Conservation (phyloP, 1,140 invertebrate species). For the Panagrolaimus sp. region DNA sequence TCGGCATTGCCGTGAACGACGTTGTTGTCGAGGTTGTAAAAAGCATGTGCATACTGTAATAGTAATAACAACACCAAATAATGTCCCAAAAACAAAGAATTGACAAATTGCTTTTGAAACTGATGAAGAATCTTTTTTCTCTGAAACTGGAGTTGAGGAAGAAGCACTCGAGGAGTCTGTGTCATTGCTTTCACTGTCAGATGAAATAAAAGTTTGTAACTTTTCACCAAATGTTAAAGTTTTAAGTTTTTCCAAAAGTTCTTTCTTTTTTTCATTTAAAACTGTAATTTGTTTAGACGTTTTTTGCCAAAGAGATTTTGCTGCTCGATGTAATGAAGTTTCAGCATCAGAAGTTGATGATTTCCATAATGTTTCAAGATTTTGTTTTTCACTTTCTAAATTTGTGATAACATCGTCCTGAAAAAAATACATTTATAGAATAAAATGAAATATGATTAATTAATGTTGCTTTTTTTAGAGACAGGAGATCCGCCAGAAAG, state of each 20-base stretch:
- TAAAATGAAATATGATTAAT: not conserved
- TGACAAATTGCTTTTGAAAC: conserved; percentile 7
- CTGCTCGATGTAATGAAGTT: not conserved
- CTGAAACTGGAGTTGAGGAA: not conserved
- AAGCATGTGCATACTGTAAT: conserved; percentile 11
- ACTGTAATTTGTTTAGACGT: not conserved
- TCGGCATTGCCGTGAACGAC: not conserved
- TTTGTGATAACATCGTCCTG: conserved; percentile 14
- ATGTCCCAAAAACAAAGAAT: conserved; percentile 4
- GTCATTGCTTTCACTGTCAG: not conserved
- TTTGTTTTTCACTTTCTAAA: not conserved
- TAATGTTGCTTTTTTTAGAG: not conserved
- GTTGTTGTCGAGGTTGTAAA: not conserved
- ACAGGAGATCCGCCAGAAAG: too few species aligned
- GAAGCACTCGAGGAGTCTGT: too few species aligned
- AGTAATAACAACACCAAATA: not conserved
- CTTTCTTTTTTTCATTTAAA: conserved; percentile 1
- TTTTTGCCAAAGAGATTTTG: not conserved
- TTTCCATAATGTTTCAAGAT: conserved; percentile 5
- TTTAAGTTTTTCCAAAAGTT: not conserved
- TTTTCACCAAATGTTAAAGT: not conserved
- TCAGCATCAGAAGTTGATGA: not conserved
- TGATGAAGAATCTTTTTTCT: not conserved
- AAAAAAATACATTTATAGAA: not conserved
- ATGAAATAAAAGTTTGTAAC: not conserved